Percentiles rank a stretch among this genome's conserved stretches.
Evolutionary conservation across 2,888 invertebrate species (phyloP).

Genomic region (Pristionchus entomophagus): DNA sequence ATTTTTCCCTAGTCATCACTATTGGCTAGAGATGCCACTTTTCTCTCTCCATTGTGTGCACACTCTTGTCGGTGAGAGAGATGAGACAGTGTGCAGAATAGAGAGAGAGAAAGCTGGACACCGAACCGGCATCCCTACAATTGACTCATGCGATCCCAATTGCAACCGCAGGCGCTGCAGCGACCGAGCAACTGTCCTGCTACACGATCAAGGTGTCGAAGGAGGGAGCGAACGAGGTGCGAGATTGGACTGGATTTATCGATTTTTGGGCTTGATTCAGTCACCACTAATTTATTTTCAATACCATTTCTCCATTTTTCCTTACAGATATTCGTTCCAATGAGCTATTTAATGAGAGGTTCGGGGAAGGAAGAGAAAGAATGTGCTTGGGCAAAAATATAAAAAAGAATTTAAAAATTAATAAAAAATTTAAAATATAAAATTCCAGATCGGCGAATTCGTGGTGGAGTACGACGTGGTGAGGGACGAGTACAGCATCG

Average conservation of each 20-base stretch:
- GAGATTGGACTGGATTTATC: background rate
- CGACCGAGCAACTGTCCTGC: background rate
- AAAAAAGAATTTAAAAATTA: no score
- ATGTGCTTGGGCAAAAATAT: no score
- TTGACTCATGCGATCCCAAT: no score
- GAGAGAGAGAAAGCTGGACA: no score
- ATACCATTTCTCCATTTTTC: background rate
- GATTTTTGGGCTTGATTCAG: background rate
- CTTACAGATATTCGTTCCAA: background rate
- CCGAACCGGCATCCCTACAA: no score
- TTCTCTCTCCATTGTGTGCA: no score
- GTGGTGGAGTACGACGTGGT: conserved; percentile 31
- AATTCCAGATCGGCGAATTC: conserved; percentile 29
- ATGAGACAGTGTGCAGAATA: no score
- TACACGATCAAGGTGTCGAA: conserved; percentile 36
- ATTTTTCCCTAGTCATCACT: no score
- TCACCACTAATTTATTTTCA: background rate
- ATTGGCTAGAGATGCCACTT: no score
- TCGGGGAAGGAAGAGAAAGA: background rate
- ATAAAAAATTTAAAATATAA: background rate
- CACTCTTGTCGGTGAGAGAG: no score
- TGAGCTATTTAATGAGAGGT: background rate
- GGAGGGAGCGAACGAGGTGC: conserved; percentile 22
- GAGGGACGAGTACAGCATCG: conserved; percentile 43
- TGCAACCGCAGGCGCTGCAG: background rate